A percentile compares a stretch with the other conserved stretches of the same genome.
Evolutionary conservation across 37 sponge, comb jelly and placozoan genomes (phyloP).

Genomic region (Cladorhizidae sp.): DNA sequence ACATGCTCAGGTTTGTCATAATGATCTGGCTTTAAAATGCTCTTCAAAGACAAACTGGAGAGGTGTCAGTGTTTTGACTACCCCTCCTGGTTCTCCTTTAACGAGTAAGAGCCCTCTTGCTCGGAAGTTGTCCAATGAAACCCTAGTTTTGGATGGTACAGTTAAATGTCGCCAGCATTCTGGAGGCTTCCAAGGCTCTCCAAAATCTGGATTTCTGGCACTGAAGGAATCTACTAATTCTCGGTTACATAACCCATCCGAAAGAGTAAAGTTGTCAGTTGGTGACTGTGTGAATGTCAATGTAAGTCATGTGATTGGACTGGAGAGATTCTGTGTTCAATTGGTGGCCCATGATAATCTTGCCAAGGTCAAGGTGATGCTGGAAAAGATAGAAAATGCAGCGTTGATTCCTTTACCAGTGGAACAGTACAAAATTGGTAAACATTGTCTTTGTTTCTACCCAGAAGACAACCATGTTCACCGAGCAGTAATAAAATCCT

Average conservation of each 20-base stretch:
- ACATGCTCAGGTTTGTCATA: conserved; percentile 3
- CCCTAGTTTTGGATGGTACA: too few species aligned
- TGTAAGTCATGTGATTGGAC: conserved; percentile 35
- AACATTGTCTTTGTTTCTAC: conserved; percentile 46
- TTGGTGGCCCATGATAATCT: neutral
- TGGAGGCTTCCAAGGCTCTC: too few species aligned
- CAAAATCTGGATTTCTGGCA: too few species aligned
- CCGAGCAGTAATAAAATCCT: conserved; percentile 27
- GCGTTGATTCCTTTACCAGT: neutral
- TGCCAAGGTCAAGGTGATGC: neutral
- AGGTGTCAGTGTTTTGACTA: too few species aligned
- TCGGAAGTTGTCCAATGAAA: too few species aligned
- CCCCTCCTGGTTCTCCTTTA: too few species aligned
- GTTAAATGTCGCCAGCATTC: too few species aligned
- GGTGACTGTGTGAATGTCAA: conserved; percentile 6
- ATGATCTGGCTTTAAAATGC: too few species aligned
- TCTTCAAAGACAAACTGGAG: too few species aligned
- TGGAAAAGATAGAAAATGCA: neutral
- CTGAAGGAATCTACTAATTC: too few species aligned
- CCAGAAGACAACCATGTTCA: conserved; percentile 31
- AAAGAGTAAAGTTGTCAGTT: neutral
- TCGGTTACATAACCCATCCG: too few species aligned
- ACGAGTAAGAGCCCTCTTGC: too few species aligned
- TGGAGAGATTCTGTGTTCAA: conserved; percentile 26
- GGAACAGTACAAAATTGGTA: neutral